Conservation (phyloP, 2,888 invertebrate genomes). For the Aphodius sticticus region DNA sequence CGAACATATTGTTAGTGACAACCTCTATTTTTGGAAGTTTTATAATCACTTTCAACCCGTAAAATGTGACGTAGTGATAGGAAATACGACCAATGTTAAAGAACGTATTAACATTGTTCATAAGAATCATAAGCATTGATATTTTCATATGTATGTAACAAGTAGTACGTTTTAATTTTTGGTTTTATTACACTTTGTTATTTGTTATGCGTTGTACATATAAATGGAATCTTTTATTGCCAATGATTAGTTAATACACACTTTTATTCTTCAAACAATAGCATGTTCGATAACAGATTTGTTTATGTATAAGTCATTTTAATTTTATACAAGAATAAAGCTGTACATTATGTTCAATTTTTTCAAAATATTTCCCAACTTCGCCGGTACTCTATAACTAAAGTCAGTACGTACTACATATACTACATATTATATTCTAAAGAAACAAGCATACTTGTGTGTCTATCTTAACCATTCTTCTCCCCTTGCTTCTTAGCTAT, state of each 20-base stretch:
- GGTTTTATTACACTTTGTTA: not conserved
- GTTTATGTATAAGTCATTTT: too few species aligned
- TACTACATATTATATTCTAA: not conserved
- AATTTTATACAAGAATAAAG: too few species aligned
- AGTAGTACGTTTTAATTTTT: not conserved
- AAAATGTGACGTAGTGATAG: not conserved
- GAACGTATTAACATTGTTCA: not conserved
- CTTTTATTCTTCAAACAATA: too few species aligned
- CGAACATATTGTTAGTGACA: not conserved
- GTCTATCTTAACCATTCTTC: not conserved
- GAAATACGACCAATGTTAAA: not conserved
- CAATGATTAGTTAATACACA: too few species aligned
- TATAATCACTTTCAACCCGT: slow-evolving; percentile 5
- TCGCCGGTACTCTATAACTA: too few species aligned
- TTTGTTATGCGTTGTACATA: not conserved
- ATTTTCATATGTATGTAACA: not conserved
- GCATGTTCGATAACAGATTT: too few species aligned
- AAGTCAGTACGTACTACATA: not conserved
- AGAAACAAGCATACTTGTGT: not conserved
- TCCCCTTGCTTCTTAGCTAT: not conserved
- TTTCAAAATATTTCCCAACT: not conserved
- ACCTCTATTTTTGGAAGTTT: slow-evolving; percentile 25
- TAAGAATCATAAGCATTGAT: not conserved
- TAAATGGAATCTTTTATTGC: not conserved
- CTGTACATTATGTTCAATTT: not conserved